These are phyloP conservation scores for Alcis repandata DNA, from an alignment of 2,888 invertebrate species.

Conservation along the genomic window DNA sequence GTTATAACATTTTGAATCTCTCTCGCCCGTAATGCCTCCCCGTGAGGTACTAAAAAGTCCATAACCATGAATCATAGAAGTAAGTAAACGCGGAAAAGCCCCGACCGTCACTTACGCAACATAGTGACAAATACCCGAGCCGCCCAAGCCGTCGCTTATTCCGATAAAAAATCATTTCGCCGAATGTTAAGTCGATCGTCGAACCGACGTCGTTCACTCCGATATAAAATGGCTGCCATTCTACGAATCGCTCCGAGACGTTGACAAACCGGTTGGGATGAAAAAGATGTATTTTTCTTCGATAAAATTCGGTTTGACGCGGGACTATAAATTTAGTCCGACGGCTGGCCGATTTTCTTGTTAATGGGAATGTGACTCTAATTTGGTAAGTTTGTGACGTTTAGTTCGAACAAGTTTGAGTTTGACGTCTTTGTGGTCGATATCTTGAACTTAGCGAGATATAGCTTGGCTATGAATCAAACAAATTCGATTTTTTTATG, in stretches of 20 bases:
- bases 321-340: constrained; percentile 56
- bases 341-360: constrained; percentile 54
- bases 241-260: constrained; percentile 73
- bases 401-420: not conserved
- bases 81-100: constrained; percentile 1
- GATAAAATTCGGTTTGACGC: constrained; percentile 75
- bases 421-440: not conserved
- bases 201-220: constrained; percentile 60
- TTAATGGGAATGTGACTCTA: constrained; percentile 38
- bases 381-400: constrained; percentile 35
- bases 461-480: too few relatives aligned
- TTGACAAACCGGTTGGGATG: constrained; percentile 79
- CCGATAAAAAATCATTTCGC: constrained; percentile 59
- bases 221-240: constrained; percentile 77
- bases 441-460: not conserved
- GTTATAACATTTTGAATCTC: not conserved
- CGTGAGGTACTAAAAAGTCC: not conserved
- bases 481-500: too few relatives aligned
- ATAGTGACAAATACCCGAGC: constrained; percentile 43
- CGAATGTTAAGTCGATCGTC: constrained; percentile 50
- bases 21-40: not conserved
- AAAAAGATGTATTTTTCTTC: constrained; percentile 81
- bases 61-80: constrained; percentile 1
- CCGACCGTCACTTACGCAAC: constrained; percentile 13
- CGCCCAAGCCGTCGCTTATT: constrained; percentile 36